Base-by-base conservation (phyloP, 2,113 vertebrate species). In the Perognathus longimembris region DNA sequence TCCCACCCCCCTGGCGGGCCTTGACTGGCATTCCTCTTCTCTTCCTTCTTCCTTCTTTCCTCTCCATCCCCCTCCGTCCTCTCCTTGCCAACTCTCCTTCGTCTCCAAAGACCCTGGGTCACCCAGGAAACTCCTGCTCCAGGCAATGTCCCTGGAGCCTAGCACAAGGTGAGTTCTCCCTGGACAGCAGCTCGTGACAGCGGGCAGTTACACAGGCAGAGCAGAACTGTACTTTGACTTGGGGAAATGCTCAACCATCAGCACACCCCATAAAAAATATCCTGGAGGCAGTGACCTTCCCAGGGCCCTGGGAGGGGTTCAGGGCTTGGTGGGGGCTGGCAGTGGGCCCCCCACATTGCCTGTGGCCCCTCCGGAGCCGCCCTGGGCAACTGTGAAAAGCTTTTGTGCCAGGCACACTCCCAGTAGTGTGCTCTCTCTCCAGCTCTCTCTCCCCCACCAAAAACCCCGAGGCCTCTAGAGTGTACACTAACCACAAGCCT, bases 401-500 rank as follows among this genome's bases (percentile, higher is more conserved):
- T 38, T 50, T 63, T 0, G 34, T 8, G 77, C 97, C 89, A 94
- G 97, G 96, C 97, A 45, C 59, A 24, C 95, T 92, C 36, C 81
- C 94, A 79, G 97, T 6, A 34, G 76, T 20, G 94, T 0, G 88
- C 88, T 86, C 95, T 93, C 95, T 93, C 97, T 98, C 98, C 98
- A 87, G 90, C 4, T 0, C 73, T 9, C 93, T 69, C 90, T 96
- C 86, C 92, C 93, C 98, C 98, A 98, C 98, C 98, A 98, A 98
- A 99, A 98, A 94, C 98, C 99, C 99, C 69, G 98, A 98, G 99
- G 99, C 99, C 97, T 98, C 98, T 97, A 73, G 98, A 98, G 98
- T 98, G 99, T 98, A 98, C 91, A 98, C 98, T 98, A 99, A 99
- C 99, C 99, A 99, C 99, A 99, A 98, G 98, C 98, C 98, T 99